These are phyloP conservation scores for Drosophila histrio DNA, from an alignment of 2,888 invertebrate species.

Conservation along the genomic window DNA sequence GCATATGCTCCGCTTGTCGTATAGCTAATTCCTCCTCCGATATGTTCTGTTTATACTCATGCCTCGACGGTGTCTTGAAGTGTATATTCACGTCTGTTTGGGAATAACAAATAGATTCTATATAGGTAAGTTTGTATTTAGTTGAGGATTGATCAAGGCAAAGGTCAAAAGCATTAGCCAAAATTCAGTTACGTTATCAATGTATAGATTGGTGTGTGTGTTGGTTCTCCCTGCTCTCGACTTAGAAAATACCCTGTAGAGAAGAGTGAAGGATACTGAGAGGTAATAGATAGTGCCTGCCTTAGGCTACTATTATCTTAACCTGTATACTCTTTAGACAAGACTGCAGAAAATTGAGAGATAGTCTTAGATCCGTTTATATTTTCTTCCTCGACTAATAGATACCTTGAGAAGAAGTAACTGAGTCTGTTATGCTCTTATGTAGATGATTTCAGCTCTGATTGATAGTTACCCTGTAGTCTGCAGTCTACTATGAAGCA, in stretches of 20 bases:
- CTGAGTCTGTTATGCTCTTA: too few relatives aligned
- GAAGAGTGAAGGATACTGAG: neutral
- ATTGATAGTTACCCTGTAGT: too few relatives aligned
- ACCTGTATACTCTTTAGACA: neutral
- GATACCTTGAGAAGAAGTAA: neutral
- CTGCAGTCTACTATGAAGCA: too few relatives aligned
- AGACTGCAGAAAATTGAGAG: neutral
- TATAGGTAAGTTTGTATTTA: slow-evolving; percentile 76
- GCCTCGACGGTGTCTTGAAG: slow-evolving; percentile 94
- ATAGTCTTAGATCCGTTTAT: neutral
- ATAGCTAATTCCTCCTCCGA: slow-evolving; percentile 95
- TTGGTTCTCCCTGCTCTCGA: slow-evolving; percentile 9
- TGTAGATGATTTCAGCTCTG: too few relatives aligned
- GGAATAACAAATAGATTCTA: slow-evolving; percentile 94
- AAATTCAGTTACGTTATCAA: neutral
- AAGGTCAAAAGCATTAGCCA: slow-evolving; percentile 13
- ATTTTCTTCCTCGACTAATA: neutral
- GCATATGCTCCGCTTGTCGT: slow-evolving; percentile 95
- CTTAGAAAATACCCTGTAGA: neutral
- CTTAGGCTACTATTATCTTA: too few relatives aligned
- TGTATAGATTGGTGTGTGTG: neutral
- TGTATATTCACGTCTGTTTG: slow-evolving; percentile 97
- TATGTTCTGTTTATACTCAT: slow-evolving; percentile 93
- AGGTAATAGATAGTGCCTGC: too few relatives aligned
- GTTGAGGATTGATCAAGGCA: slow-evolving; percentile 10